Evolutionary conservation across 2,888 invertebrate species (phyloP), one percentile per base, ranked within the genome.

Genomic region (Plagodis pulveraria): DNA sequence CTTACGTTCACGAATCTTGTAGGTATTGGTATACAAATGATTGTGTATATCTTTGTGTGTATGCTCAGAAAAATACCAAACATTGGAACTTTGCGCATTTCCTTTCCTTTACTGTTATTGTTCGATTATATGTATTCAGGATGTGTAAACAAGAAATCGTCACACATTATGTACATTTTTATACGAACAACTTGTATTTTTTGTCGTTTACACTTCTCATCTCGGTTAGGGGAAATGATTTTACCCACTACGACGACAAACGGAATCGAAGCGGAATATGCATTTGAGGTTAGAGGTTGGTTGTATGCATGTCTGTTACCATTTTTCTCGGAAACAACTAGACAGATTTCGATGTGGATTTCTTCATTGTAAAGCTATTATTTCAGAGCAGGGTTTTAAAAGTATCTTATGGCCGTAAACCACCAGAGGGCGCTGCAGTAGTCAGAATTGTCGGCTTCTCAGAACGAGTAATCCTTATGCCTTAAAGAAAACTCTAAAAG

Each of bases 91-190:
- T 67, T 43, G 22, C 49, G 32, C 41, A 33, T 50, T 63, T 66
- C 63, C 64, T 54, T 59, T 54, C 45, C 65, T 66, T 64, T 63
- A 64, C 63, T 60, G 54, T 60, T 43, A 44, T 60, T 62, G 68
- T 69, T 36, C 36, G 7, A 36, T 36, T 36, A 71, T 75, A 72
- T 71, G 72, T 76, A 77, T 73, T 76, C 71, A 64, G 65, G 66
- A 62, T 70, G 56, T 69, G 71, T 71, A 66, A 67, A 70, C 63
- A 63, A 40, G 53, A 11, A 72, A 76, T 72, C 67, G 72, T 65
- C 70, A 60, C 66, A 35, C 63, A 63, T 56, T 58, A 52, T 42
- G 48, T 22, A 22, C 22, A 22, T 48, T 50, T 56, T 48, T 50
- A 50, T 59, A 4, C 43, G 49, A 45, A 65, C 64, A 70, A 71